These are phyloP conservation scores for Microctonus hyperodae DNA, from an alignment of 2,888 invertebrate genomes.

Conservation along the genomic window DNA sequence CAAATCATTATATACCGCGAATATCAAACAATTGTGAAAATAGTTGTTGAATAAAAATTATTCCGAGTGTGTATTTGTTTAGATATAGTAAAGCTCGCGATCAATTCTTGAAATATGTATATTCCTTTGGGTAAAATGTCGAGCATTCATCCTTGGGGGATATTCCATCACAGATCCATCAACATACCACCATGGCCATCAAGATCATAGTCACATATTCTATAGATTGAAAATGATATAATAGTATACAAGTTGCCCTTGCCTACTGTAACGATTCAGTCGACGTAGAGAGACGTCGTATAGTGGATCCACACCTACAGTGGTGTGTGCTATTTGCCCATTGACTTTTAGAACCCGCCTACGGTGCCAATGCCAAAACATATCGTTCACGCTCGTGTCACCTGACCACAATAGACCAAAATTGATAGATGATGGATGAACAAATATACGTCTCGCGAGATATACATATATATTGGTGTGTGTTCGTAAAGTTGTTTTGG, in stretches of 20 bases:
- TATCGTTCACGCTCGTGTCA: conserved; percentile 45
- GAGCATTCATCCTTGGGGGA: conserved; percentile 29
- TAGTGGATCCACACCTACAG: conserved; percentile 46
- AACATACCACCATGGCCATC: conserved; percentile 32
- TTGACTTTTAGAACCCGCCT: conserved; percentile 53
- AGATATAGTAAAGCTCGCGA: too few species aligned
- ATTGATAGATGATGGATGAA: conserved; percentile 46
- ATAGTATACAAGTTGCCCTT: neutral
- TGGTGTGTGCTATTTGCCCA: conserved; percentile 45
- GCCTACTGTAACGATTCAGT: neutral
- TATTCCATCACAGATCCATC: conserved; percentile 47
- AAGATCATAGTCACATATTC: conserved; percentile 21
- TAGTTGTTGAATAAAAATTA: too few species aligned
- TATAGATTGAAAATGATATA: neutral
- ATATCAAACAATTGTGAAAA: too few species aligned
- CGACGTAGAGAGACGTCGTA: conserved; percentile 26
- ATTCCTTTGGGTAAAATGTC: neutral
- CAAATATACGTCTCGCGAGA: conserved; percentile 28
- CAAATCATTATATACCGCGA: too few species aligned
- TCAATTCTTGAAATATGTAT: neutral
- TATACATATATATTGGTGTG: neutral
- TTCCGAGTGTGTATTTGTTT: too few species aligned
- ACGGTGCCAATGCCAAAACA: conserved; percentile 57
- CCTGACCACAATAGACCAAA: conserved; percentile 33
- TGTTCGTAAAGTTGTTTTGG: neutral